Conservation (phyloP, 2,797 vertebrate genomes). For the Chaunax sp. region DNA sequence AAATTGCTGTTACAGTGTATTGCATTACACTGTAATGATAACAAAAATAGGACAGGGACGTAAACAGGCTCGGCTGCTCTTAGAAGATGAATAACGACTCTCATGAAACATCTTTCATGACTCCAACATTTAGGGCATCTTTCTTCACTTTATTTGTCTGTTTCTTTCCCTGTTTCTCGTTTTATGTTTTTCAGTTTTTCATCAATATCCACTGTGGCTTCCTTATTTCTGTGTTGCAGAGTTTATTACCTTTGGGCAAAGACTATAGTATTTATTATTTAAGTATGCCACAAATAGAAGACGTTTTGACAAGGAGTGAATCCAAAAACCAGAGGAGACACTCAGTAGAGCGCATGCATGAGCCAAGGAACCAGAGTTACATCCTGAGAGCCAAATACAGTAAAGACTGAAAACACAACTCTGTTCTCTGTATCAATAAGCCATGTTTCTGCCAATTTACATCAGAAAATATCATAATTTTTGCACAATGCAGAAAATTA, state of each 20-base stretch:
- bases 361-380: too few relatives aligned
- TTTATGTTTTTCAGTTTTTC: slow-evolving; percentile 30
- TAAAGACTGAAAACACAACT: too few relatives aligned
- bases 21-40: slow-evolving; percentile 72
- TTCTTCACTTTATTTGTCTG: slow-evolving; percentile 8
- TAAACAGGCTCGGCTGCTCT: slow-evolving; percentile 59
- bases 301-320: not conserved
- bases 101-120: slow-evolving; percentile 43
- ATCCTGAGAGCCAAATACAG: too few relatives aligned
- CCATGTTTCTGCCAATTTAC: too few relatives aligned
- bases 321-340: too few relatives aligned
- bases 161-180: not conserved
- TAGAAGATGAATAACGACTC: slow-evolving; percentile 48
- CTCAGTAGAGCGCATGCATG: too few relatives aligned
- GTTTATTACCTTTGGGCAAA: slow-evolving; percentile 19
- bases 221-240: not conserved
- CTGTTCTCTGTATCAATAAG: too few relatives aligned
- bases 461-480: too few relatives aligned
- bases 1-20: slow-evolving; percentile 69
- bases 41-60: slow-evolving; percentile 45
- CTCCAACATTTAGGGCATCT: slow-evolving; percentile 11
- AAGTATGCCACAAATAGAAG: not conserved
- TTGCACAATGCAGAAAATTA: too few relatives aligned
- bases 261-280: not conserved
- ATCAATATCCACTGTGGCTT: slow-evolving; percentile 1